A percentile compares a stretch with the other conserved stretches of the same genome.
phyloP scores from a whole-genome alignment of 2,113 vertebrate genomes.

The Seriola aureovittata region DNA sequence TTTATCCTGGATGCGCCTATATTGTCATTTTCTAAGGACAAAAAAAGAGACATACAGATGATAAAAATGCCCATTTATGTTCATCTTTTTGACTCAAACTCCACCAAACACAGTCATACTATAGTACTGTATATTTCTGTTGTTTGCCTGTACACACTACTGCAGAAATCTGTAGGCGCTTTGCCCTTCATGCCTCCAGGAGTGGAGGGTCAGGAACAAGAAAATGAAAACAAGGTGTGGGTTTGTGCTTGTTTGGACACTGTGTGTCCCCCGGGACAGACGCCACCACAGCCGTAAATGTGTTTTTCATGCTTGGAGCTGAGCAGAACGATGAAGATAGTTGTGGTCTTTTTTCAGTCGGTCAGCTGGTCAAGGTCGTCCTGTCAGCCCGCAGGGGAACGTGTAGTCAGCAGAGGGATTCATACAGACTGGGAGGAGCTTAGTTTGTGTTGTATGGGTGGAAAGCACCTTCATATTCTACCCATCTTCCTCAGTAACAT shows the following conservation, averaged over 20 bases:
- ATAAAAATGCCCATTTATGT: too few species aligned
- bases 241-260: slow-evolving; percentile 53
- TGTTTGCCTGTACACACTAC: neutral
- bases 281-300: slow-evolving; percentile 49
- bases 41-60: too few species aligned
- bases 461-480: too few species aligned
- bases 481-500: too few species aligned
- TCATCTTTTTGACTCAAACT: too few species aligned
- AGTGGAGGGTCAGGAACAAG: neutral
- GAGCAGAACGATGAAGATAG: neutral
- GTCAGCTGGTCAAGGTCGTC: slow-evolving; percentile 23
- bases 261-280: neutral
- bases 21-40: too few species aligned
- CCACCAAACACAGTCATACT: neutral
- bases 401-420: neutral
- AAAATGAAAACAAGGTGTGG: neutral
- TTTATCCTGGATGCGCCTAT: too few species aligned
- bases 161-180: neutral
- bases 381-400: neutral
- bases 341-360: neutral
- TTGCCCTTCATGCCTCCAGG: slow-evolving; percentile 18
- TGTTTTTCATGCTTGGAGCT: slow-evolving; percentile 54
- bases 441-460: neutral
- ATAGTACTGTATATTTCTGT: neutral
- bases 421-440: neutral